Percentiles rank a stretch among this genome's conserved stretches.
Conservation (phyloP, 1,140 invertebrate species). For the Vanessa tameamea region DNA sequence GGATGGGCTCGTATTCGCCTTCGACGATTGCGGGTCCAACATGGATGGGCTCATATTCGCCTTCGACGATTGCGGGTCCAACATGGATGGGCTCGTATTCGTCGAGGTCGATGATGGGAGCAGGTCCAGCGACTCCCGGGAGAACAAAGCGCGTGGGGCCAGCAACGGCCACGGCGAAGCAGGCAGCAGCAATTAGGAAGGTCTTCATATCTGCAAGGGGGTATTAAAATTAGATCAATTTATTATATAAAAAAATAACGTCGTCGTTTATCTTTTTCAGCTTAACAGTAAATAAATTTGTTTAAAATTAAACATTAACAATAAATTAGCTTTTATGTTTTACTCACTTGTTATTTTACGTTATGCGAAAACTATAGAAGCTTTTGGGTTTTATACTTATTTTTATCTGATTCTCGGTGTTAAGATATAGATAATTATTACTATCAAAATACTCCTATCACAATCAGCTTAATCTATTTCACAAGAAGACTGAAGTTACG, state of each 20-base stretch:
- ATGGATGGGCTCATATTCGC: not conserved
- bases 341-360: too few species aligned
- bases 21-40: constrained; percentile 3
- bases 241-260: not conserved
- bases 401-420: too few species aligned
- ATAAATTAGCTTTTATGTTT: too few species aligned
- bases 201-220: constrained; percentile 32
- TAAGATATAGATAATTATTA: too few species aligned
- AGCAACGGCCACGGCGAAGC: constrained; percentile 35
- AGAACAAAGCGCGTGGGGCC: constrained; percentile 32
- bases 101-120: constrained; percentile 24
- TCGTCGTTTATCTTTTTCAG: too few species aligned
- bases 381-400: too few species aligned
- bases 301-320: too few species aligned
- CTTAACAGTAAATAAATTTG: too few species aligned
- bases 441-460: too few species aligned
- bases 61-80: constrained; percentile 38
- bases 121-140: constrained; percentile 26
- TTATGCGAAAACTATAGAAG: too few species aligned
- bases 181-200: constrained; percentile 31
- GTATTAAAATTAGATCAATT: not conserved
- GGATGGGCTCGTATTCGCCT: not conserved
- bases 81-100: constrained; percentile 14
- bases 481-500: too few species aligned
- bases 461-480: too few species aligned